Base-by-base conservation (phyloP, 2,888 invertebrate genomes). In the Galerucella pusilla region DNA sequence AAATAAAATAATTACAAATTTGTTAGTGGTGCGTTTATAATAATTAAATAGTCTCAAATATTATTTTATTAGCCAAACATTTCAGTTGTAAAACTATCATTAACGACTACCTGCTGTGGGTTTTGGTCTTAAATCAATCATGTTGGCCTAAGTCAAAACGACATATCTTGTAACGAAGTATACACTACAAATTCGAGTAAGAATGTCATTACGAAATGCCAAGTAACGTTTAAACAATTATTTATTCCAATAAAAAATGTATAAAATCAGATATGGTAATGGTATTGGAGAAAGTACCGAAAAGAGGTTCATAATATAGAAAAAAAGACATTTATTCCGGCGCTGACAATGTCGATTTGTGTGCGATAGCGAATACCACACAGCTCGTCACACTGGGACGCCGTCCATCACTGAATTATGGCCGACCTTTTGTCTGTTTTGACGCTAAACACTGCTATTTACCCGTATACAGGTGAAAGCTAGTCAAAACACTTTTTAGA, bases 401-500 rank as follows among this genome's bases (percentile, higher is more conserved):
- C 80, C 85, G 77, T 83, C 81, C 78, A 80, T 78, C 80, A 78
- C 80, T 83, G 79, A 83, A 83, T 83, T 82, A 83, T 79, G 78
- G 71, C 68, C 77, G 60, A 69, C 75, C 83, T 83, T 81, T 80
- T 85, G 82, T 82, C 84, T 84, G 83, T 84, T 84, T 86, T 86
- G 84, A 86, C 86, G 85, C 84, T 86, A 86, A 87, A 86, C 83
- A 86, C 83, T 84, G 85, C 84, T 85, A 87, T 87, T 87, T 86
- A 87, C 86, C 84, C 85, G 85, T 85, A 28, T 28, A 86, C 85
- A 86, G 86, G 87, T 86, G 86, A 86, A 85, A 83, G 82, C 78
- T 81, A 85, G 86, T 86, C 86, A 86, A 85, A 87, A 87, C 85
- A 87, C 69, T 76, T 81, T 79, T 78, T 80, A 77, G 80, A 81